phyloP scores from a whole-genome alignment of 2,888 invertebrate genomes.

The Chorisops tibialis region DNA sequence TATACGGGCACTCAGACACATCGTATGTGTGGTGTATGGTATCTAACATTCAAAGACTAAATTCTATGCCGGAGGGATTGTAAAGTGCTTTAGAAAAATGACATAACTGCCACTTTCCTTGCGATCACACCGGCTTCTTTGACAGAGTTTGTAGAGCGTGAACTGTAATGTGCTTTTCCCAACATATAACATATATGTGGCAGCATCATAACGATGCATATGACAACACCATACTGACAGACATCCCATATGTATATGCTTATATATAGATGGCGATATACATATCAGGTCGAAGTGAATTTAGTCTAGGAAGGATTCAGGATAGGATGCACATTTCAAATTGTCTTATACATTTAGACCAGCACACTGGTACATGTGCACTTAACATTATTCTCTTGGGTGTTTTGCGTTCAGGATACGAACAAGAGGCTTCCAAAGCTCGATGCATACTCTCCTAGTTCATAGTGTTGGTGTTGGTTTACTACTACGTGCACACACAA shows the following conservation, averaged over 20 bases:
- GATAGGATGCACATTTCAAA: slow-evolving; percentile 10
- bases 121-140: too few species aligned
- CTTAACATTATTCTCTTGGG: slow-evolving; percentile 7
- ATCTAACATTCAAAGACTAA: not conserved
- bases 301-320: not conserved
- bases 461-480: not conserved
- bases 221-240: too few species aligned
- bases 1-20: too few species aligned
- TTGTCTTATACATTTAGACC: not conserved
- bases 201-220: too few species aligned
- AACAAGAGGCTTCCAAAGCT: too few species aligned
- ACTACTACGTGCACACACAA: not conserved
- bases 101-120: too few species aligned
- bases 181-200: too few species aligned
- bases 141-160: too few species aligned
- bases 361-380: slow-evolving; percentile 8
- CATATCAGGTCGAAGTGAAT: not conserved
- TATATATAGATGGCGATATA: too few species aligned
- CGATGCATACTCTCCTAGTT: not conserved
- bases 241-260: too few species aligned
- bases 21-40: too few species aligned
- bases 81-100: slow-evolving; percentile 10
- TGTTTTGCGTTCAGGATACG: not conserved
- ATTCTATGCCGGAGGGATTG: slow-evolving; percentile 8
- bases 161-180: too few species aligned